Conservation (phyloP, 1,140 invertebrate genomes). For the Charaxes varanes region DNA sequence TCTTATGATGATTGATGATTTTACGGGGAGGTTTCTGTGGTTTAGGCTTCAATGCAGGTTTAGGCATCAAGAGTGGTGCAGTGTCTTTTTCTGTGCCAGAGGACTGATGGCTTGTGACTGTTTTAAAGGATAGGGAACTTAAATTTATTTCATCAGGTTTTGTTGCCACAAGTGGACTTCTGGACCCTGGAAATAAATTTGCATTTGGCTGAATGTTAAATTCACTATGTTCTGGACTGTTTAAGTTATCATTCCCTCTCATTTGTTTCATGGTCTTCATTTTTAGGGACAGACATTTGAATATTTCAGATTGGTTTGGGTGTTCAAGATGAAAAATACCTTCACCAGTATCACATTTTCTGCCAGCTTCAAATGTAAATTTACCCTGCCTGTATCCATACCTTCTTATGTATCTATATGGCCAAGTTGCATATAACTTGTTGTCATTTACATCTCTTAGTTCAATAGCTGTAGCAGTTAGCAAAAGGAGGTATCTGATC, state of each 20-base stretch:
- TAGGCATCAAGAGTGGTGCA: conserved; percentile 62
- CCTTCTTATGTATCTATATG: conserved; percentile 87
- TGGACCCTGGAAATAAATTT: conserved; percentile 84
- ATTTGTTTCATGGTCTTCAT: conserved; percentile 91
- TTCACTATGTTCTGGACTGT: conserved; percentile 81
- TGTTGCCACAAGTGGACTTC: conserved; percentile 82
- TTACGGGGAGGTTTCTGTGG: conserved; percentile 81
- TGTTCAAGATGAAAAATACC: conserved; percentile 88
- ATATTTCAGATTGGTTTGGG: conserved; percentile 86
- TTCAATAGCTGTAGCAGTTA: conserved; percentile 83
- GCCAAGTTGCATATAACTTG: conserved; percentile 86
- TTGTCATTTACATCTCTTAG: conserved; percentile 79
- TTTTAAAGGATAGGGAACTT: conserved; percentile 67
- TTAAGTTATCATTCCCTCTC: conserved; percentile 78
- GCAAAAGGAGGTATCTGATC: conserved; percentile 82
- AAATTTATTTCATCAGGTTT: conserved; percentile 67
- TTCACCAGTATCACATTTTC: conserved; percentile 90
- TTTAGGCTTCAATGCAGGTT: conserved; percentile 75
- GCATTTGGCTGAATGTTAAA: conserved; percentile 82
- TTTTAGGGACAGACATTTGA: conserved; percentile 83
- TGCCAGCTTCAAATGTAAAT: conserved; percentile 93
- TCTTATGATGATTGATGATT: conserved; percentile 65
- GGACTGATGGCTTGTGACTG: conserved; percentile 54
- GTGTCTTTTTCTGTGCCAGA: conserved; percentile 54
- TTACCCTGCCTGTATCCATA: conserved; percentile 88